Conservation (phyloP, 2,888 invertebrate species). For the Galerucella nymphaeae region DNA sequence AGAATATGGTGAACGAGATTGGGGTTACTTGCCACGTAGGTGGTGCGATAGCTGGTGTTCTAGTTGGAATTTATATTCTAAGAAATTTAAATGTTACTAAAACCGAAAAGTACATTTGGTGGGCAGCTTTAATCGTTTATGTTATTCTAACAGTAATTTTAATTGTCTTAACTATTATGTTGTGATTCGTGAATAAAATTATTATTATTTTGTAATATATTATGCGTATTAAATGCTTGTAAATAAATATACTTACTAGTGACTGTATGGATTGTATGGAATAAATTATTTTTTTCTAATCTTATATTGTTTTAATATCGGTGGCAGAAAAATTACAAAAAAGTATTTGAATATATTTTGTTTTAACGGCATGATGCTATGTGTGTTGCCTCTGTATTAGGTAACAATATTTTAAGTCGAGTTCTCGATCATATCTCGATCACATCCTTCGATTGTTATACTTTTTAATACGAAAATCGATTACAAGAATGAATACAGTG, state of each 20-base stretch:
- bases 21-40: slow-evolving; percentile 95
- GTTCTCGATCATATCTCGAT: background rate
- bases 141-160: slow-evolving; percentile 72
- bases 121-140: slow-evolving; percentile 78
- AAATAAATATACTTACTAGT: too few relatives aligned
- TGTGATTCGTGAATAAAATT: background rate
- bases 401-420: background rate
- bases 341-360: too few relatives aligned
- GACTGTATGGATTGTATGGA: too few relatives aligned
- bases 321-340: too few relatives aligned
- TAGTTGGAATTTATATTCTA: slow-evolving; percentile 74
- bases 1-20: slow-evolving; percentile 73
- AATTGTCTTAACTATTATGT: background rate
- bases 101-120: slow-evolving; percentile 73
- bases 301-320: too few relatives aligned
- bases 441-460: background rate
- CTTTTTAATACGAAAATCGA: background rate
- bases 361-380: background rate
- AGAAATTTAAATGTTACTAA: slow-evolving; percentile 72
- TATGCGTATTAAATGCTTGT: too few relatives aligned
- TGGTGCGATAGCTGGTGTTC: slow-evolving; percentile 86
- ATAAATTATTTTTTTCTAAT: too few relatives aligned
- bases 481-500: background rate
- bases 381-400: background rate
- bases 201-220: too few relatives aligned